Conservation (phyloP, 2,113 vertebrate species). For the Aptenodytes patagonicus region DNA sequence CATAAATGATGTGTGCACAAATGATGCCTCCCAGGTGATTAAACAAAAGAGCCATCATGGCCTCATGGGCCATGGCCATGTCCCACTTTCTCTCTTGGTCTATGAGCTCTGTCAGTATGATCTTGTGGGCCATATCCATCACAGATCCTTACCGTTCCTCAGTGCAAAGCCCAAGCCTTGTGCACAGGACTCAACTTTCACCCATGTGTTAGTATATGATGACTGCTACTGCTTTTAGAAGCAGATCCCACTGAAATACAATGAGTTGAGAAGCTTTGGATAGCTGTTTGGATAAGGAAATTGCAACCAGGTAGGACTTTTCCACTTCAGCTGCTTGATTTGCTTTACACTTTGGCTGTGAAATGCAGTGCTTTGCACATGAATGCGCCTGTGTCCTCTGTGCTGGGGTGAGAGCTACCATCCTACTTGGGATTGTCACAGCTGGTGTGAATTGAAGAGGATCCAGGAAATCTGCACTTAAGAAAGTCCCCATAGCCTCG, state of each 20-base stretch:
- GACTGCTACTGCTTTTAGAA: not conserved
- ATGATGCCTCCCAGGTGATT: not conserved
- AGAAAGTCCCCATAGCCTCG: not conserved
- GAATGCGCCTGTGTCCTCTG: fast-evolving
- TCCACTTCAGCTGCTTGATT: not conserved
- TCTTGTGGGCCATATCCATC: not conserved
- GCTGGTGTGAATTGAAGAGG: not conserved
- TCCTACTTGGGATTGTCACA: not conserved
- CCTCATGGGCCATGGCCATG: not conserved
- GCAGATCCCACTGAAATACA: not conserved
- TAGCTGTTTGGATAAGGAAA: not conserved
- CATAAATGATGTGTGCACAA: not conserved
- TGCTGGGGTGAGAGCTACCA: not conserved
- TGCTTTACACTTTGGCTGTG: not conserved
- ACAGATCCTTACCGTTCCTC: not conserved
- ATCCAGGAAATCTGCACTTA: not conserved
- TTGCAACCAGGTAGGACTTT: not conserved
- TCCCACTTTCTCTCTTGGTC: not conserved
- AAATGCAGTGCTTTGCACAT: not conserved
- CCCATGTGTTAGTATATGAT: not conserved
- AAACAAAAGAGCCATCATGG: not conserved
- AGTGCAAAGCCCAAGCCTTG: not conserved
- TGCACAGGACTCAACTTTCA: not conserved
- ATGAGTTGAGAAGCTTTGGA: not conserved
- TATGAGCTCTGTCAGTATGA: not conserved